Percentiles rank a stretch among this genome's conserved stretches.
Evolutionary conservation across 1,140 invertebrate species (phyloP).

Genomic region (Grapholita molesta): DNA sequence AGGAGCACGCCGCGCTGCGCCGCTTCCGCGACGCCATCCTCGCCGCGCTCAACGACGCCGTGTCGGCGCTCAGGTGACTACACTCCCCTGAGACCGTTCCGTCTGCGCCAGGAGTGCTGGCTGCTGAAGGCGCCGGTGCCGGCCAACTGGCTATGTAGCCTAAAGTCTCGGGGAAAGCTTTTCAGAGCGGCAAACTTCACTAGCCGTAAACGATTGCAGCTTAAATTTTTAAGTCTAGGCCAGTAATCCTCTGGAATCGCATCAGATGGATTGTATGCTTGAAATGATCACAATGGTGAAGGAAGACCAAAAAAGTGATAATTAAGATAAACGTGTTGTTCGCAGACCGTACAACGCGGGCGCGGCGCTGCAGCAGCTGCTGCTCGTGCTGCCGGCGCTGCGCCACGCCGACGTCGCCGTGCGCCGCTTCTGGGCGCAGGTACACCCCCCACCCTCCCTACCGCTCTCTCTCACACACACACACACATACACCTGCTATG

Average conservation of each 20-base stretch:
- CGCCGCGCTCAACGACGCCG: constrained; percentile 90
- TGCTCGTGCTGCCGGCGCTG: constrained; percentile 92
- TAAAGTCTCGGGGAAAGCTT: too few relatives aligned
- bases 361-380: constrained; percentile 89
- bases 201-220: too few relatives aligned
- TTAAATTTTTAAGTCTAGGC: too few relatives aligned
- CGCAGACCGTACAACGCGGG: constrained; percentile 82
- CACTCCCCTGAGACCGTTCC: too few relatives aligned
- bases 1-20: constrained; percentile 89
- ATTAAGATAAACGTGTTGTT: neutral
- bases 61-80: constrained; percentile 84
- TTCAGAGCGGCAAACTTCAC: too few relatives aligned
- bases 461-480: neutral
- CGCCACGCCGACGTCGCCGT: constrained; percentile 93
- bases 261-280: too few relatives aligned
- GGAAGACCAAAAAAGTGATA: too few relatives aligned
- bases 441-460: constrained; percentile 68
- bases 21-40: constrained; percentile 94
- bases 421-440: constrained; percentile 92
- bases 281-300: too few relatives aligned
- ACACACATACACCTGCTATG: too few relatives aligned
- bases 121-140: constrained; percentile 95
- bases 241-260: too few relatives aligned
- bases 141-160: too few relatives aligned
- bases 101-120: constrained; percentile 95